Evolutionary conservation across 2,888 invertebrate species (phyloP).

Genomic region (Eupithecia centaureata): DNA sequence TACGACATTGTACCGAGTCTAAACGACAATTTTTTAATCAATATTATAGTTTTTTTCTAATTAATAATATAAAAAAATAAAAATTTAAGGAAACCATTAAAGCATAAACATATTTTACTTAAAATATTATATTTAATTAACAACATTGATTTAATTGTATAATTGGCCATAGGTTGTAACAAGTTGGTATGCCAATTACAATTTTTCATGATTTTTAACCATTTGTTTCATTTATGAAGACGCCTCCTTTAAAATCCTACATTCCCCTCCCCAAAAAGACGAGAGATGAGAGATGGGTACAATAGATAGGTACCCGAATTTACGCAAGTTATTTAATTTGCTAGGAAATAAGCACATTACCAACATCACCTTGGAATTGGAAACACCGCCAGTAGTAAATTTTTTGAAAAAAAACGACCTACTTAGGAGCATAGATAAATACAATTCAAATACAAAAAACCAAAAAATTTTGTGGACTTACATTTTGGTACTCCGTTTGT

Average conservation of each 20-base stretch:
- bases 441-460: no score
- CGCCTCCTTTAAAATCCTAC: background rate
- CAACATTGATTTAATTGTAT: slow-evolving; percentile 82
- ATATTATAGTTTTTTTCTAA: slow-evolving; percentile 74
- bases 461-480: no score
- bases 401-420: no score
- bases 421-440: no score
- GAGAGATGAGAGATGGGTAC: no score
- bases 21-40: slow-evolving; percentile 73
- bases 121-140: slow-evolving; percentile 84
- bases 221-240: slow-evolving; percentile 64
- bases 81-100: slow-evolving; percentile 83
- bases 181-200: slow-evolving; percentile 84
- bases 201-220: slow-evolving; percentile 83
- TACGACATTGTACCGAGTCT: slow-evolving; percentile 74
- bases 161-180: slow-evolving; percentile 84
- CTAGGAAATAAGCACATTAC: no score
- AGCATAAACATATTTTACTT: slow-evolving; percentile 84
- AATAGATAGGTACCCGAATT: no score
- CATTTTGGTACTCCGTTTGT: no score
- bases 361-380: no score
- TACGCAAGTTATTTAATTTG: no score
- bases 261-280: no score
- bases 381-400: no score
- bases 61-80: slow-evolving; percentile 79